Evolutionary conservation across 1,140 invertebrate genomes (phyloP), one percentile per base, ranked within the genome.

Genomic region (Hylaeus volcanicus): DNA sequence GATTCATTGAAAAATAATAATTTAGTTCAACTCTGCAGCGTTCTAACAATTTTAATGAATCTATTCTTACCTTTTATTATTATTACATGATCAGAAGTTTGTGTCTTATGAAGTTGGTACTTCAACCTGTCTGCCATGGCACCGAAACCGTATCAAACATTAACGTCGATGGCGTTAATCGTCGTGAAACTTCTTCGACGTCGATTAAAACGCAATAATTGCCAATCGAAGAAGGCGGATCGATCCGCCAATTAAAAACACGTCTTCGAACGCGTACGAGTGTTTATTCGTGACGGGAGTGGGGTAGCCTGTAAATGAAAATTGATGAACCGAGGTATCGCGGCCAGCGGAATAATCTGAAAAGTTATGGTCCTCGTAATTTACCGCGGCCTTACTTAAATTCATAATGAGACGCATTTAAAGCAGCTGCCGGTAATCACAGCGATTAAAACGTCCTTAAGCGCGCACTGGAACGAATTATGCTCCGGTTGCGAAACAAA

Each of bases 391-490:
- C 85, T 83, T 86, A 83, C 84, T 86, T 87, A 87, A 87, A 86
- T 87, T 87, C 84, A 80, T 88, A 90, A 89, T 89, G 81, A 88
- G 86, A 72, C 83, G 84, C 88, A 85, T 88, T 91, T 90, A 82
- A 90, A 89, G 82, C 89, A 88, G 86, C 89, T 90, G 90, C 84
- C 74, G 86, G 86, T 90, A 90, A 91, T 90, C 89, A 86, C 71
- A 45, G 71, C 82, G 82, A 88, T 91, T 89, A 89, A 90, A 91
- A 89, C 82, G 86, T 88, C 85, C 75, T 89, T 83, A 87, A 87
- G 83, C 86, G 71, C 43, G 56, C 69, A 81, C 82, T 61, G 69
- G 75, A 77, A 76, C 81, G 75, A 86, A 77, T 86, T 86, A 79
- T 68, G 55, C 37, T 26, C 1, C 66, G 39, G 26, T 71, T 63